These are phyloP conservation scores for Lycocerus yunnanus DNA, from an alignment of 2,888 invertebrate genomes.

Conservation along the genomic window DNA sequence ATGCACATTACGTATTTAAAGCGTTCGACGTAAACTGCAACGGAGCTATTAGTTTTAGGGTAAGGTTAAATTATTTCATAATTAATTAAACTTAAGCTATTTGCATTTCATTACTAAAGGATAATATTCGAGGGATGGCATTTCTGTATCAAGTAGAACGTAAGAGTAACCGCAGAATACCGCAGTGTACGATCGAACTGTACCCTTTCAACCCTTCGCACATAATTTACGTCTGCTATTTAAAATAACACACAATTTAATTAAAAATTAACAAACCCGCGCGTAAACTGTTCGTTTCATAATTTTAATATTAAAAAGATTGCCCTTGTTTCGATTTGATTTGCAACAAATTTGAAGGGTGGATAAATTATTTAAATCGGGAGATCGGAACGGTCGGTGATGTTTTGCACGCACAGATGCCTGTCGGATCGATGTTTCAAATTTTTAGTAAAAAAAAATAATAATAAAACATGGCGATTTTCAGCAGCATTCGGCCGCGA, in stretches of 20 bases:
- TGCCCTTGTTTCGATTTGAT: not conserved
- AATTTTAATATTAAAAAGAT: not conserved
- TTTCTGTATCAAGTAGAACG: slow-evolving; percentile 9
- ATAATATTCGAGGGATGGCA: not conserved
- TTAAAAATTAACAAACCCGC: not conserved
- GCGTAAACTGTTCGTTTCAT: not conserved
- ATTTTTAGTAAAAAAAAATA: not conserved
- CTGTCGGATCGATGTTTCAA: not conserved
- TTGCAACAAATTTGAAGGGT: not conserved
- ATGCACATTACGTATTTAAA: slow-evolving; percentile 98
- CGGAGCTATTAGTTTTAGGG: slow-evolving; percentile 97
- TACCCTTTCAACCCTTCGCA: slow-evolving; percentile 30
- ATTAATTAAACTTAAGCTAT: not conserved
- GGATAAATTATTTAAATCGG: not conserved
- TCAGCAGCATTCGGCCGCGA: not conserved
- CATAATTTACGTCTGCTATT: not conserved
- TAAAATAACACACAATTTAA: not conserved
- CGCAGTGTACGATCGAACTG: slow-evolving; percentile 38
- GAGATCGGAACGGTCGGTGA: not conserved
- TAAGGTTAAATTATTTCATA: slow-evolving; percentile 59
- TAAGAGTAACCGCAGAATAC: slow-evolving; percentile 38
- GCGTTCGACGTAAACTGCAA: slow-evolving; percentile 97
- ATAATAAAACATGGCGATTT: not conserved
- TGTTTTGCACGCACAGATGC: not conserved
- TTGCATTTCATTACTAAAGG: not conserved